Evolutionary conservation across 1,140 invertebrate genomes (phyloP).

Genomic region (Thrips palmi): DNA sequence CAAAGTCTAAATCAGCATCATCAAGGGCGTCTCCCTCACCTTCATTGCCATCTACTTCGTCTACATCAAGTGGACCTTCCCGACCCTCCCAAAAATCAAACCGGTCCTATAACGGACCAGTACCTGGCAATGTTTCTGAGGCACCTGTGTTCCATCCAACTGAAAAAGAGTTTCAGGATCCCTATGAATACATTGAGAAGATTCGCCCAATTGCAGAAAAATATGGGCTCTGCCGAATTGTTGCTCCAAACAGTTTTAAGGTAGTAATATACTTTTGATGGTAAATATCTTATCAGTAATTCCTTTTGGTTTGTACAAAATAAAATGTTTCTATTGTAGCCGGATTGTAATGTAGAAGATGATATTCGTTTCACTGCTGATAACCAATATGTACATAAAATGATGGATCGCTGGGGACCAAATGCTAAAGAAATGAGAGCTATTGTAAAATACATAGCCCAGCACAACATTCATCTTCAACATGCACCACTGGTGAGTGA

Average conservation of each 20-base stretch:
- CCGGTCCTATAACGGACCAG: slow-evolving; percentile 2
- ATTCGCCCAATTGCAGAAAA: slow-evolving; percentile 60
- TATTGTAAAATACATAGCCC: slow-evolving; percentile 64
- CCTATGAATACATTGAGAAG: slow-evolving; percentile 72
- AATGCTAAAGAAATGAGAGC: slow-evolving; percentile 72
- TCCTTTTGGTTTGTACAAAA: too few relatives aligned
- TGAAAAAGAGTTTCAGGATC: slow-evolving; percentile 77
- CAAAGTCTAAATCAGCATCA: too few relatives aligned
- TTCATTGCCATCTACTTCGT: slow-evolving; percentile 8
- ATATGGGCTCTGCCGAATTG: slow-evolving; percentile 74
- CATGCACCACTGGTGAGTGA: slow-evolving; percentile 52
- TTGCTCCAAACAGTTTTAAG: slow-evolving; percentile 73
- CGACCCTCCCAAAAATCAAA: neutral
- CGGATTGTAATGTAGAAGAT: slow-evolving; percentile 69
- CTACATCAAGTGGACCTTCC: slow-evolving; percentile 13
- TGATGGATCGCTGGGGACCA: slow-evolving; percentile 77
- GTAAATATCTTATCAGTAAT: slow-evolving; percentile 7
- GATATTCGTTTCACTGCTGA: slow-evolving; percentile 76
- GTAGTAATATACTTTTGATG: slow-evolving; percentile 20
- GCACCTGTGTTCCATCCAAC: slow-evolving; percentile 67
- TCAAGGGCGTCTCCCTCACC: slow-evolving; percentile 7
- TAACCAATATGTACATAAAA: slow-evolving; percentile 81
- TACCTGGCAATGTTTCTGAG: too few relatives aligned
- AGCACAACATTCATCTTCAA: slow-evolving; percentile 54
- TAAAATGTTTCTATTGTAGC: slow-evolving; percentile 31